These are phyloP conservation scores for Eupristina koningsbergeri DNA, from an alignment of 1,140 invertebrate genomes.

Conservation along the genomic window DNA sequence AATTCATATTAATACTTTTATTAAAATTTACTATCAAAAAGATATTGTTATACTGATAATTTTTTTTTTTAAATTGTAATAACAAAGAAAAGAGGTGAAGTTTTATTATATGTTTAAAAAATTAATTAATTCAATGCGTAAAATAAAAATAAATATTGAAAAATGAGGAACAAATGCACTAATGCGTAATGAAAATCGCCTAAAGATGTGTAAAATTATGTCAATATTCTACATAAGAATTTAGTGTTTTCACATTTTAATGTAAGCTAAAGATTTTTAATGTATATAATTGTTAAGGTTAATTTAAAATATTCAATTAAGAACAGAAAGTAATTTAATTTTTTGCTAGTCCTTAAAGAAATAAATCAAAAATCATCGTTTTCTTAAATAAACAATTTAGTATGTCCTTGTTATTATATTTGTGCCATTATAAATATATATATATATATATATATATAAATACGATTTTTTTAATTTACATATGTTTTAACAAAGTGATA, in stretches of 20 bases:
- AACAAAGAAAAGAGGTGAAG: background rate
- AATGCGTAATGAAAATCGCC: constrained; percentile 14
- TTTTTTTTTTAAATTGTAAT: too few relatives aligned
- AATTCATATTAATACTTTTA: too few relatives aligned
- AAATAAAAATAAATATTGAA: background rate
- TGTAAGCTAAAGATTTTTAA: constrained; percentile 11
- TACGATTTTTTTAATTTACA: background rate
- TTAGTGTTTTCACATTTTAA: constrained; percentile 19
- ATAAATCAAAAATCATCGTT: background rate
- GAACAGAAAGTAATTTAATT: background rate
- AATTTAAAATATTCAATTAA: background rate
- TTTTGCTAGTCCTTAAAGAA: background rate
- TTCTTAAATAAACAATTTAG: background rate
- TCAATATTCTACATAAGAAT: background rate
- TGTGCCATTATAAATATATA: too few relatives aligned
- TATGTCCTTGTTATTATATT: background rate
- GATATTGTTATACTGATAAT: too few relatives aligned
- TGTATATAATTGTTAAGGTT: constrained; percentile 24
- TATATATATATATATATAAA: background rate
- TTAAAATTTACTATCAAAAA: too few relatives aligned
- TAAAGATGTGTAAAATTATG: background rate
- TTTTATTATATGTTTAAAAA: constrained; percentile 36
- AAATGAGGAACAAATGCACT: constrained; percentile 6
- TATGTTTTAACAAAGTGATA: background rate
- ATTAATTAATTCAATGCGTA: constrained; percentile 39